Base-by-base conservation (phyloP, 2,888 invertebrate species). In the Pseudococcus viburni region DNA sequence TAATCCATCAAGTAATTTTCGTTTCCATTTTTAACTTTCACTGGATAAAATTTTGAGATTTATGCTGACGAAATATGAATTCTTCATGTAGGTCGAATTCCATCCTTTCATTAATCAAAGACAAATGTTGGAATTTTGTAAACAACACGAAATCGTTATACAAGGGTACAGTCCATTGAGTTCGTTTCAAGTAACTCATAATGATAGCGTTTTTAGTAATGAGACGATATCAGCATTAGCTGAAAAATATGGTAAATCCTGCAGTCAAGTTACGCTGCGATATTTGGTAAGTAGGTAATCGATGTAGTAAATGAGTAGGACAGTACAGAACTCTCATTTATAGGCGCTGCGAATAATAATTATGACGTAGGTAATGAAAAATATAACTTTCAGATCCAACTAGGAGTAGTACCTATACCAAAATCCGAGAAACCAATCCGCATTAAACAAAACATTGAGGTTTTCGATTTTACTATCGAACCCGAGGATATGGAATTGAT, bases 161-260 rank as follows among this genome's bases (percentile, higher is more conserved):
- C 96, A 96, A 0, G 97, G 96, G 0, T 98, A 97, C 92, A 96
- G 96, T 90, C 95, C 0, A 95, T 92, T 97, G n/a, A 96, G 96
- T 7, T 95, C 96, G 0, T 96, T 96, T 92, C 0, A 95, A 96
- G 89, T 94, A 1, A 94, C 95, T 91, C 94, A 95, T 0, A 95
- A 92, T 0, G 95, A 96, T 89, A 94, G 94, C 0, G 93, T 94
- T 89, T 92, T 96, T 9, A 91, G 96, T 91, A 95, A 96, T 0
- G 96, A 97, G 91, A 93, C 94, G 22, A 95, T 94, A 91, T 91
- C 93, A 90, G 92, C 92, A 12, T 92, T 96, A 42, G 94, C 94
- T 6, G 92, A 93, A 1, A 94, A 94, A 89, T 93, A 95, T 89
- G 93, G 93, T 0, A 96, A 95, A 91, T 93, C 94, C 5, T 92